Conservation (phyloP, 2,797 vertebrate genomes). For the Falco columbarius region DNA sequence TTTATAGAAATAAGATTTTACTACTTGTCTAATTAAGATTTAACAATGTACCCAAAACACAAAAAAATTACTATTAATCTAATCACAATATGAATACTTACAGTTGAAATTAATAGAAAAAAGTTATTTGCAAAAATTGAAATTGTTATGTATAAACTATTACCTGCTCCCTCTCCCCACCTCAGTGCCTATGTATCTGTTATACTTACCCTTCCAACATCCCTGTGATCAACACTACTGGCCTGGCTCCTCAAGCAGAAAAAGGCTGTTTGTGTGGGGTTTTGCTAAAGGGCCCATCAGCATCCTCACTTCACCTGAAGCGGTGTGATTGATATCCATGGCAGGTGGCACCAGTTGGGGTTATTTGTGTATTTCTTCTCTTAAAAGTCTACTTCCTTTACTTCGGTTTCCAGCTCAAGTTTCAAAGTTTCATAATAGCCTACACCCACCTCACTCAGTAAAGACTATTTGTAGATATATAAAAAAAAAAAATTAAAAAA, state of each 20-base stretch:
- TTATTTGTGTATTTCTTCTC: background rate
- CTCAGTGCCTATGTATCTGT: background rate
- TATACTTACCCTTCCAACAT: background rate
- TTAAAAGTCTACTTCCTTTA: background rate
- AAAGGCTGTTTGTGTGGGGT: background rate
- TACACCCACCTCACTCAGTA: background rate
- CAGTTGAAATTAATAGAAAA: background rate
- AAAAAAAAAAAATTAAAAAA: rapidly evolving
- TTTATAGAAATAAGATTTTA: background rate
- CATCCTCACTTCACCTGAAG: background rate
- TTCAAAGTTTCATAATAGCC: background rate
- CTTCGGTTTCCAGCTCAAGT: background rate
- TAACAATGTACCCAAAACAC: background rate
- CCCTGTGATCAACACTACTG: background rate
- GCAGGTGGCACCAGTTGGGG: background rate
- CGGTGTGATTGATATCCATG: background rate
- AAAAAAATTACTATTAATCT: background rate
- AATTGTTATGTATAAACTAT: background rate
- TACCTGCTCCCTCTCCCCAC: background rate
- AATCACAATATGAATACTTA: background rate
- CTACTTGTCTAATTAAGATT: background rate
- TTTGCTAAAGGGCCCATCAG: background rate
- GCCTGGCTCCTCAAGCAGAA: background rate
- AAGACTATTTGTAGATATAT: background rate
- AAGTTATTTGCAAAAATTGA: background rate